phyloP scores from a whole-genome alignment of 2,888 invertebrate species.

The Mythimna impura region DNA sequence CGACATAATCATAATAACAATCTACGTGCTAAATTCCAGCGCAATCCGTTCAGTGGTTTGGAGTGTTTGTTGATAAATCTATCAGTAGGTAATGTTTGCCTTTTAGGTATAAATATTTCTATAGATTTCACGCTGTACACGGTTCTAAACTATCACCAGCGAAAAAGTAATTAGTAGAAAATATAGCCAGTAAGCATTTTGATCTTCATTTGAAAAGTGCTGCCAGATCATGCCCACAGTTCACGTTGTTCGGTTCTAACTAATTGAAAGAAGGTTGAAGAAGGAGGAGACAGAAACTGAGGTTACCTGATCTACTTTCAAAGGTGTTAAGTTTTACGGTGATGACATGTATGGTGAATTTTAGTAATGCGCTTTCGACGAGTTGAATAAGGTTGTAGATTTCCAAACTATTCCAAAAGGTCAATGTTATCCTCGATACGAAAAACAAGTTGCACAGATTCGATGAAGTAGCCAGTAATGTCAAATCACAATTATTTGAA shows the following conservation, averaged over 20 bases:
- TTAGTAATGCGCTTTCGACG: neutral
- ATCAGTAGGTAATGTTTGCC: too few relatives aligned
- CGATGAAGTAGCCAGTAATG: conserved; percentile 49
- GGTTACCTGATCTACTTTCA: neutral
- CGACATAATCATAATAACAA: too few relatives aligned
- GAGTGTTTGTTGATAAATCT: too few relatives aligned
- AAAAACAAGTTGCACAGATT: conserved; percentile 27
- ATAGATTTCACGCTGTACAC: too few relatives aligned
- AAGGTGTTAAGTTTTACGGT: neutral
- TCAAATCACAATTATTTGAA: conserved; percentile 60
- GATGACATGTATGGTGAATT: conserved; percentile 5
- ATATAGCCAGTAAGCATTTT: too few relatives aligned
- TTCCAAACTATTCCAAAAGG: conserved; percentile 40
- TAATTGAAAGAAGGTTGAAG: neutral
- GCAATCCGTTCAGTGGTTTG: too few relatives aligned
- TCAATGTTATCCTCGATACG: conserved; percentile 39
- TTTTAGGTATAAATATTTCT: too few relatives aligned
- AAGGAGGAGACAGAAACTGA: neutral
- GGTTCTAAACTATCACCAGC: too few relatives aligned
- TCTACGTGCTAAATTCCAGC: too few relatives aligned
- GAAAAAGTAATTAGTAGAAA: too few relatives aligned
- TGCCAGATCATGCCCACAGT: too few relatives aligned
- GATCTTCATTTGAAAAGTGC: too few relatives aligned
- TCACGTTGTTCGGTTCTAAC: neutral
- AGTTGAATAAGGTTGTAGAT: conserved; percentile 19